Percentiles rank a stretch among this genome's conserved stretches.
Evolutionary conservation across 2,797 vertebrate genomes (phyloP).

Genomic region (Micrastur ruficollis): DNA sequence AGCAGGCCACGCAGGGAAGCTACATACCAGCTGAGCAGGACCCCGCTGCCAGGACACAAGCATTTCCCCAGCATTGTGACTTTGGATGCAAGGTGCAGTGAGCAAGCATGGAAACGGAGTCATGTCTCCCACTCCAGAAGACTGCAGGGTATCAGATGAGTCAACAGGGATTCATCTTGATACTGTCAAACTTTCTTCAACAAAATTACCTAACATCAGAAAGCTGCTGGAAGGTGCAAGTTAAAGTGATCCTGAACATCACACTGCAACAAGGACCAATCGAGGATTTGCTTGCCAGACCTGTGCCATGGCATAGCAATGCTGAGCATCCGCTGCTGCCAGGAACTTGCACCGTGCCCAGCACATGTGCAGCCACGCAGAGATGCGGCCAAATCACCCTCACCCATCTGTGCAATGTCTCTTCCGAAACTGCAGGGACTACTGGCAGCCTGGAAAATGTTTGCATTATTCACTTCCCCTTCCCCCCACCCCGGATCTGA

Average conservation of each 20-base stretch:
- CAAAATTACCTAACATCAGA: background rate
- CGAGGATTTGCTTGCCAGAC: background rate
- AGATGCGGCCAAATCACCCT: background rate
- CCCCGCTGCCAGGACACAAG: background rate
- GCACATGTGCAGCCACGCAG: background rate
- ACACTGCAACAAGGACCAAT: background rate
- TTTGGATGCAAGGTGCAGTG: background rate
- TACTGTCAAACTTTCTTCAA: background rate
- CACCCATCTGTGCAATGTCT: rapidly evolving
- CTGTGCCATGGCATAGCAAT: too few relatives aligned
- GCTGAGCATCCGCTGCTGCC: background rate
- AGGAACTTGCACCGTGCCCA: background rate
- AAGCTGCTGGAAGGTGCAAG: background rate
- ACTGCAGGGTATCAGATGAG: too few relatives aligned
- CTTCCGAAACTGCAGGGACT: background rate
- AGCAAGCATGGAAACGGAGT: background rate
- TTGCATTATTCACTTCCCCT: too few relatives aligned
- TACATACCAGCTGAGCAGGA: background rate
- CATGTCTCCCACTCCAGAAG: background rate
- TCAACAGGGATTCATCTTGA: background rate
- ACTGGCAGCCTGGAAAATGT: background rate
- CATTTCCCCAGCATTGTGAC: background rate
- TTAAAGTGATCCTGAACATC: background rate
- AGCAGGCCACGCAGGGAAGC: background rate
- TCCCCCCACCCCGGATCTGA: too few relatives aligned